phyloP scores from a whole-genome alignment of 2,113 vertebrate genomes.

The Megaceryle torquata region DNA sequence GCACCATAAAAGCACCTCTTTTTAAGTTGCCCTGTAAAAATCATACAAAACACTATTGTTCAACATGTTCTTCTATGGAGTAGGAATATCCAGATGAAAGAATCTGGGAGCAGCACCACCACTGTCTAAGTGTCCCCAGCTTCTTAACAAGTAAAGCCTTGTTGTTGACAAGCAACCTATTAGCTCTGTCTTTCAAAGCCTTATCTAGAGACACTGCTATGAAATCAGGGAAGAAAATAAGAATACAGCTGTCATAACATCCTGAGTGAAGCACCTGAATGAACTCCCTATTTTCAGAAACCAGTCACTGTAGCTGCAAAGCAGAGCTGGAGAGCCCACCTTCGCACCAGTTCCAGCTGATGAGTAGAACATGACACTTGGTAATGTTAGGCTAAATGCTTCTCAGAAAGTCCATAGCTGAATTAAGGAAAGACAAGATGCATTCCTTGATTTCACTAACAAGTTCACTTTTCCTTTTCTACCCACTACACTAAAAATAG shows the following conservation, averaged over 20 bases:
- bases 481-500: constrained; percentile 35
- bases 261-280: constrained; percentile 6
- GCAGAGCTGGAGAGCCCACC: background rate
- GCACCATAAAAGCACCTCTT: background rate
- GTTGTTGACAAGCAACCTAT: constrained; percentile 33
- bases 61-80: background rate
- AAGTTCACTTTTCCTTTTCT: constrained; percentile 45
- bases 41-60: background rate
- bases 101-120: background rate
- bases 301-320: background rate
- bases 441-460: constrained; percentile 23
- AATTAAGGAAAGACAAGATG: constrained; percentile 20
- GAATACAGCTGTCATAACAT: constrained; percentile 53
- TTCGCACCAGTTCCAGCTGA: background rate
- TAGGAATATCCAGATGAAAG: background rate
- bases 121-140: background rate
- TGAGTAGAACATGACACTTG: constrained; percentile 28
- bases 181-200: constrained; percentile 56
- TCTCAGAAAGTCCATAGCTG: background rate
- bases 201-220: constrained; percentile 49
- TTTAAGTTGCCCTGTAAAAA: background rate
- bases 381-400: constrained; percentile 18
- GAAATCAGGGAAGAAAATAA: constrained; percentile 42
- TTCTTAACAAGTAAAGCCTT: background rate
- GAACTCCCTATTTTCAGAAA: constrained; percentile 45